Percentiles rank a stretch among this genome's conserved stretches.
Evolutionary conservation across 2,888 invertebrate genomes (phyloP).

Genomic region (Dynastes tityus): DNA sequence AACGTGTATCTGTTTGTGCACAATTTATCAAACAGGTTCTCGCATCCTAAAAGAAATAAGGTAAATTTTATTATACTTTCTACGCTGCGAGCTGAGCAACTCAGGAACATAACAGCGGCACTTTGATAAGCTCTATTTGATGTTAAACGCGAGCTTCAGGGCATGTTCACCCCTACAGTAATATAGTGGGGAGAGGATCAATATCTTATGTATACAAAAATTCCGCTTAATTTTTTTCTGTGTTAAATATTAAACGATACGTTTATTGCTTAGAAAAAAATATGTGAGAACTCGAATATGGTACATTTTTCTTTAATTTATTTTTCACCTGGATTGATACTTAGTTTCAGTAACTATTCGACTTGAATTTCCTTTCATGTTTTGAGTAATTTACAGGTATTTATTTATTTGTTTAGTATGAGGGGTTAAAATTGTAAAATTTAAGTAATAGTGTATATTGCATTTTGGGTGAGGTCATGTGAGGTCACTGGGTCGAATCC

Average conservation of each 20-base stretch:
- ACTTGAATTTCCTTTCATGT: too few relatives aligned
- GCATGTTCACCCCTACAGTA: conserved; percentile 46
- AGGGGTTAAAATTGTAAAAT: conserved; percentile 10
- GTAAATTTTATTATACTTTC: conserved; percentile 30
- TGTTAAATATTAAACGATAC: conserved; percentile 3
- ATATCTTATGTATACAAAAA: conserved; percentile 39
- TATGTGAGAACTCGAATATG: too few relatives aligned
- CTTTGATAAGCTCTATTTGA: conserved; percentile 51
- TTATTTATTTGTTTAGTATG: too few relatives aligned
- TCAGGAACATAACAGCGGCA: conserved; percentile 30
- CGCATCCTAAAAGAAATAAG: neutral
- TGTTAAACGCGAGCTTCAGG: conserved; percentile 49
- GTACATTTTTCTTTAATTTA: too few relatives aligned
- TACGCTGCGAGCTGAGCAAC: conserved; percentile 31
- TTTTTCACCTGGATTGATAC: too few relatives aligned
- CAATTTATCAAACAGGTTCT: neutral
- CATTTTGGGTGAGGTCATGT: conserved; percentile 66
- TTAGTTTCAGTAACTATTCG: too few relatives aligned
- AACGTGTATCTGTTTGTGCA: neutral
- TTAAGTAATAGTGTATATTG: conserved; percentile 36
- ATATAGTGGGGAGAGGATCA: conserved; percentile 48
- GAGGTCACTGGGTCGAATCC: conserved; percentile 71
- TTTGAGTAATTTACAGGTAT: too few relatives aligned
- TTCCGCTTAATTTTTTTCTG: neutral
- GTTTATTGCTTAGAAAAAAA: too few relatives aligned